Base-by-base conservation (phyloP, 1,140 invertebrate species). In the Penaeus indicus region DNA sequence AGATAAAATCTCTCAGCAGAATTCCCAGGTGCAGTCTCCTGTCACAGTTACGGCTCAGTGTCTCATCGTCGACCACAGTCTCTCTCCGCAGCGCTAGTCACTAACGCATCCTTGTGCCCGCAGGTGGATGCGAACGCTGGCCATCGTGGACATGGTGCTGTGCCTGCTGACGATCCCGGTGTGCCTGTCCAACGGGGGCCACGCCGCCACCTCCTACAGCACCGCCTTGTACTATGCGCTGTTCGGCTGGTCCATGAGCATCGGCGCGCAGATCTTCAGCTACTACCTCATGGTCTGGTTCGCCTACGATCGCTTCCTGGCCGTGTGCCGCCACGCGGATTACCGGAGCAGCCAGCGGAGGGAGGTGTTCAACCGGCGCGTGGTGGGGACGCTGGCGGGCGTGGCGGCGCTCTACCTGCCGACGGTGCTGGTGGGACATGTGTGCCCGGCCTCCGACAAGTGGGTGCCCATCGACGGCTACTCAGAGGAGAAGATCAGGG, bases 261-360 rank as follows among this genome's bases (percentile, higher is more conserved):
- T 88, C 38, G 81, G 42, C 27, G 25, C 81, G 19, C 87, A 88
- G 87, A 88, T 84, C 69, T 61, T 88, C 72, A 88, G 87, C 61
- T 88, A 84, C 72, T 88, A 88, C 81, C 87, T 88, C 19, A 88
- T 88, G 87, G 64, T 80, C 2, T 84, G 81, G 87, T 88, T 88
- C 75, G 87, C 87, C 61, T 84, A 77, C 61, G 87, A 88, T 21
- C 60, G 87, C 11, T 88, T 63, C 67, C 87, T 88, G 60, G 87
- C 87, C 67, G 81, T 88, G 61, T 88, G 87, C 22, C 62, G 72
- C 61, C 87, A 88, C 61, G 54, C 42, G 21, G 38, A 63, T 81
- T 88, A 84, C 87, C 81, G 54, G 21, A 25, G 27, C 69, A 88
- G 81, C 72, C 87, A 84, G 81, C 54, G 27, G n/a, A 19, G 47